Base-by-base conservation (phyloP, 2,888 invertebrate species). In the Hydrotaea cyrtoneurina region DNA sequence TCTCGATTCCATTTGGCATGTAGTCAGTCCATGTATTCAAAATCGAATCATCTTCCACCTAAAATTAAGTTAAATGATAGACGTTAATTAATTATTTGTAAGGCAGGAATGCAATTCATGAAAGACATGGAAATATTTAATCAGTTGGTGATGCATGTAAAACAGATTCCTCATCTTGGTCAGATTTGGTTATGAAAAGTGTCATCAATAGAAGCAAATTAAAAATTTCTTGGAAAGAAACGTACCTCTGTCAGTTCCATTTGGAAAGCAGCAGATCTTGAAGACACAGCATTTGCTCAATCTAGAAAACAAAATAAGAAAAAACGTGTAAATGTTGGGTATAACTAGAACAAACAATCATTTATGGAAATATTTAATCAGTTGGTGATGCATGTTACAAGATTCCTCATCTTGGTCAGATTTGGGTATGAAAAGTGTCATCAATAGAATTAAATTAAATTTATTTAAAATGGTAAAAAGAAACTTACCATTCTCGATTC, bases 121-220 rank as follows among this genome's bases (percentile, higher is more conserved):
- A n/a, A n/a, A n/a, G n/a, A n/a, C n/a, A 8, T 8, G 3, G 4
- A 39, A 39, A 73, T 55, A 55, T 15, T 13, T 26, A n/a, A 31
- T 89, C 90, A 90, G 89, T 88, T 90, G 90, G 90, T 90, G 88
- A 86, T 88, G 89, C 89, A 89, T 88, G 89, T 87, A 73, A 76
- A 86, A 80, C n/a, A 74, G 86, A 87, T 88, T 89, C 86, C 23
- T 43, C 69, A 86, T 87, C 73, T 17, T 84, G 86, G 4, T 89
- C 87, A 86, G 88, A 59, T 73, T 31, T 75, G 59, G 69, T 79
- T 88, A 88, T 88, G 89, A 87, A 76, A 71, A 36, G 62, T 87
- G 62, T 89, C 31, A n/a, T n/a, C n/a, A 31, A 31, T 31, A 31
- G 31, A 7, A 31, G 31, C 31, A 31, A 31, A n/a, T 7, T 31